Base-by-base conservation (phyloP, 2,797 vertebrate genomes). In the Mastacembelus armatus region DNA sequence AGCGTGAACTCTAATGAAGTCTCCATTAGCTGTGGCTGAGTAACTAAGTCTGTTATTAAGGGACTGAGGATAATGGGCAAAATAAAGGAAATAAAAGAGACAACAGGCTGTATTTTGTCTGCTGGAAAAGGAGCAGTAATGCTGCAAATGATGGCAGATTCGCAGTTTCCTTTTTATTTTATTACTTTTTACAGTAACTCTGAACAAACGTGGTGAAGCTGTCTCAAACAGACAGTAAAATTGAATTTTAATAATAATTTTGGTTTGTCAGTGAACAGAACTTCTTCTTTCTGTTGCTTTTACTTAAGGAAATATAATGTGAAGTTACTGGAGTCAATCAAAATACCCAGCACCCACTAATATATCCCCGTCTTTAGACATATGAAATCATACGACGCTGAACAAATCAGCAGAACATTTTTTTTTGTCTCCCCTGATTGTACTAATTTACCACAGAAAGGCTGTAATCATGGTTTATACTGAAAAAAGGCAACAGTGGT, bases 1-100 rank as follows among this genome's bases (percentile, higher is more conserved):
- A 81, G 77, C 62, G 4, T 80, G 57, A 52, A 47, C 40, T 77
- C 57, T 67, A 58, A 65, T 74, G 59, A 75, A 62, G 77, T 58
- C 69, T 77, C 55, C 42, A 68, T 74, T 71, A 71, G 27, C 50
- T 22, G 33, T 65, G 42, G 43, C 48, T 50, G 48, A 79, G 62
- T 35, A 52, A 43, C 40, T 36, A 14, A 18, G 45, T 38, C 55
- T 50, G 40, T 84, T 74, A 68, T 36, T 30, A n/a, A 62, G 22
- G 26, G 21, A 9, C 38, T 73, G 10, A 47, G 71, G 47, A 56
- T 55, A 78, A 73, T 45, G 56, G 67, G 35, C 39, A 66, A 80
- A 78, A 65, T 61, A 58, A 66, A 71, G 6, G 35, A 50, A 54
- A 42, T 21, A 70, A 38, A 59, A 48, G 3, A 60, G 38, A 74